These are phyloP conservation scores for Archocentrus centrarchus DNA, from an alignment of 2,113 vertebrate genomes.

Conservation along the genomic window DNA sequence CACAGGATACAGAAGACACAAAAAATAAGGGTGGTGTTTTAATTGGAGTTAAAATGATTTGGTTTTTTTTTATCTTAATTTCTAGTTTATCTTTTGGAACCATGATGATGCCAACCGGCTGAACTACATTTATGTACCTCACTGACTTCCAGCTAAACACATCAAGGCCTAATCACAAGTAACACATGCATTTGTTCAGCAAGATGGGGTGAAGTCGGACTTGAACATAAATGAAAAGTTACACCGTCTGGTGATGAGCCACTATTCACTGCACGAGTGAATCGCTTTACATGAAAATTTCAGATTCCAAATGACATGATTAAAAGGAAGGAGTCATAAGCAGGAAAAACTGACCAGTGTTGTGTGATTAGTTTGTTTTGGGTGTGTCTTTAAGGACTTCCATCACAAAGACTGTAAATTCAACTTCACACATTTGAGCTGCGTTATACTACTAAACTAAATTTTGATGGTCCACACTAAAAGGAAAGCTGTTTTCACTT, in stretches of 20 bases:
- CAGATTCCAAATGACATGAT: not conserved
- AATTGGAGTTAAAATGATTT: conserved; percentile 38
- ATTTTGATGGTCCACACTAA: not conserved
- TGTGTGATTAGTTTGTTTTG: not conserved
- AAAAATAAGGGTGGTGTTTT: conserved; percentile 43
- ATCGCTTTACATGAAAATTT: not conserved
- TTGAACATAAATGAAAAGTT: not conserved
- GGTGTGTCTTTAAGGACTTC: not conserved
- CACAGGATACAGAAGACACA: conserved; percentile 57
- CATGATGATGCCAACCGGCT: not conserved
- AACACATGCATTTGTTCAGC: not conserved
- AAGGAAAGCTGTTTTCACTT: no score
- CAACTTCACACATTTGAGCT: not conserved
- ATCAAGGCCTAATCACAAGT: not conserved
- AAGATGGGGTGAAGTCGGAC: not conserved
- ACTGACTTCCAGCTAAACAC: not conserved
- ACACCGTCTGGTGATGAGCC: not conserved
- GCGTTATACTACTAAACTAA: not conserved
- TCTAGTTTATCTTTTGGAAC: conserved; percentile 5
- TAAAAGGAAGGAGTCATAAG: not conserved
- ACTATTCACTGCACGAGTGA: not conserved
- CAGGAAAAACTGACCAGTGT: not conserved
- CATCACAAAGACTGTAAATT: not conserved
- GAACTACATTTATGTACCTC: not conserved
- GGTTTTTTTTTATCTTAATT: conserved; percentile 15